These are phyloP conservation scores for Uloborus plumipes DNA, from an alignment of 2,888 invertebrate genomes.

Conservation along the genomic window DNA sequence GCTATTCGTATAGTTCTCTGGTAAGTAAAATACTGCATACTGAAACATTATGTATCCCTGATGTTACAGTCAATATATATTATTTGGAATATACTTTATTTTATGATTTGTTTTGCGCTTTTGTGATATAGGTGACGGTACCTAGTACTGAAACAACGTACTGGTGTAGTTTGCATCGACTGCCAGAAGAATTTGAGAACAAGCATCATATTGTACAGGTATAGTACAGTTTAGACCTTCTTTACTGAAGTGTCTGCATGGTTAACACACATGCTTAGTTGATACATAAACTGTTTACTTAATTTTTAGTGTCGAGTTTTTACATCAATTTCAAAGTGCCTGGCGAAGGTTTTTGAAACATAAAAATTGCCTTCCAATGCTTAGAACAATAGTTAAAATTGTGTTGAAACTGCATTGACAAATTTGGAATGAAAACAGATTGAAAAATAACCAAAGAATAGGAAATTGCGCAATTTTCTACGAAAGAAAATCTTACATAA, in stretches of 20 bases:
- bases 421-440: too few species aligned
- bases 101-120: neutral
- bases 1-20: too few species aligned
- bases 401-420: too few species aligned
- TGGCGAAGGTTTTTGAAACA: neutral
- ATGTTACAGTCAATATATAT: neutral
- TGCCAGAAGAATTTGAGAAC: conserved; percentile 79
- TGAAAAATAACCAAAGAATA: too few species aligned
- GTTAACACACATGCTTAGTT: too few species aligned
- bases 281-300: neutral
- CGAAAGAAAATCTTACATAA: too few species aligned
- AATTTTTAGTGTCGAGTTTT: neutral
- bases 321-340: neutral
- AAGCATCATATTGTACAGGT: conserved; percentile 84
- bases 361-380: neutral
- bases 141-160: conserved; percentile 93
- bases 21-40: too few species aligned
- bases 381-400: neutral
- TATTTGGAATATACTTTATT: neutral
- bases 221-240: conserved; percentile 26
- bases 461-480: too few species aligned
- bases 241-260: too few species aligned
- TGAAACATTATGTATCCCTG: neutral
- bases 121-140: conserved; percentile 73
- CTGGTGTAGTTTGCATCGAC: conserved; percentile 90